These are phyloP conservation scores for Harpegnathos saltator DNA, from an alignment of 1,140 invertebrate species.

Conservation along the genomic window DNA sequence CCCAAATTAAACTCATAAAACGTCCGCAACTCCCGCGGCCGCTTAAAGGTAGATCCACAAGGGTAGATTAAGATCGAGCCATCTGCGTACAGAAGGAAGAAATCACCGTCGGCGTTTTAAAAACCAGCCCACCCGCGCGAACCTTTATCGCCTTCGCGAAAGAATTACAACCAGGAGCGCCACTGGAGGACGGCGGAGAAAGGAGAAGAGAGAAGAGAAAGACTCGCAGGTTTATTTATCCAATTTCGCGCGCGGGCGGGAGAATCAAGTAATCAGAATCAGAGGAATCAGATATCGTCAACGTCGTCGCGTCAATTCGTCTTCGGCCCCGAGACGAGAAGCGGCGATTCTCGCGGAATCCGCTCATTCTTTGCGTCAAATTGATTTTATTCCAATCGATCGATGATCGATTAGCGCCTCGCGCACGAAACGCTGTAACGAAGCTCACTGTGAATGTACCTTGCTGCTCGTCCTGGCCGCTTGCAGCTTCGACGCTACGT, in stretches of 20 bases:
- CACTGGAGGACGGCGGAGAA: not conserved
- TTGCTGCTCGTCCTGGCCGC: constrained; percentile 19
- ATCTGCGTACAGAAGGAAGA: constrained; percentile 1
- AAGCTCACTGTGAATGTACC: constrained; percentile 20
- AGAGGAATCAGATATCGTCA: no score
- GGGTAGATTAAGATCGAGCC: constrained; percentile 41
- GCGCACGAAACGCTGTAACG: not conserved
- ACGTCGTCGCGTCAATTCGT: no score
- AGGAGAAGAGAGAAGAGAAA: not conserved
- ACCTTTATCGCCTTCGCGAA: constrained; percentile 13
- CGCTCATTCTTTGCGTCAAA: no score
- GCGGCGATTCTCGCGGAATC: no score
- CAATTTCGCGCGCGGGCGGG: not conserved
- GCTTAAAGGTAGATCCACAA: constrained; percentile 43
- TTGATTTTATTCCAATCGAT: no score
- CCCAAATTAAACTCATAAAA: constrained; percentile 84
- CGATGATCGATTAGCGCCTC: no score
- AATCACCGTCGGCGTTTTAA: constrained; percentile 22
- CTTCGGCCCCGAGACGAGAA: no score
- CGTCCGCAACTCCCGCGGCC: constrained; percentile 58
- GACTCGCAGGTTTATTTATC: not conserved
- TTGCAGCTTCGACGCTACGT: constrained; percentile 61
- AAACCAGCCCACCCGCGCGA: not conserved
- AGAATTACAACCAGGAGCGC: constrained; percentile 14
- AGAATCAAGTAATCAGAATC: no score